These are phyloP conservation scores for Crax fasciolata DNA, from an alignment of 2,797 vertebrate species.

Conservation along the genomic window DNA sequence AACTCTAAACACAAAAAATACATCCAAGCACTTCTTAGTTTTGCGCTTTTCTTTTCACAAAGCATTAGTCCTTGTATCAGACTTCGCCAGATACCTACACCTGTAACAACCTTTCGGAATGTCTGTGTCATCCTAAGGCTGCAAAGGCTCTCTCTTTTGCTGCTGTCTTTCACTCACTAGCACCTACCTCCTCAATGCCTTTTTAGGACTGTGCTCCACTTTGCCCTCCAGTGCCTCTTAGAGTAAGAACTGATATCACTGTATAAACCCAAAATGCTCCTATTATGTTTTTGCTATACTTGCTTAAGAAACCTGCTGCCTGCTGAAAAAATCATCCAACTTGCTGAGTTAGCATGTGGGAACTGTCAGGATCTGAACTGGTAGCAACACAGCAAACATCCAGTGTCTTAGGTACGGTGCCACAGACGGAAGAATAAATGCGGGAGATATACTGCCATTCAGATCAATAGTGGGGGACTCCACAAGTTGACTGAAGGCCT, in stretches of 20 bases:
- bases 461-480: not conserved
- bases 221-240: not conserved
- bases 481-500: not conserved
- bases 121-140: not conserved
- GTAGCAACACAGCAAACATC: not conserved
- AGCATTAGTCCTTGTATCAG: not conserved
- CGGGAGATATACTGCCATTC: not conserved
- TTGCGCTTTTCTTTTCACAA: not conserved
- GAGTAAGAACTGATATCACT: not conserved
- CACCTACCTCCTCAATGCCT: not conserved
- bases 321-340: not conserved
- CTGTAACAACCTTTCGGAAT: not conserved
- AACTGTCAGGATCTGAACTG: not conserved
- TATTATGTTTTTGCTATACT: not conserved
- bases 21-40: not conserved
- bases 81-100: not conserved
- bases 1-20: not conserved
- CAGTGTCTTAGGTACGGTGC: fast-evolving
- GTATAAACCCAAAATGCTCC: not conserved
- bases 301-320: not conserved
- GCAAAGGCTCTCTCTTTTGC: not conserved
- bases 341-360: not conserved
- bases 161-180: not conserved
- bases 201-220: not conserved
- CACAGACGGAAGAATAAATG: not conserved